Evolutionary conservation across 2,113 vertebrate genomes (phyloP).

Genomic region (Grammomys dolichurus): DNA sequence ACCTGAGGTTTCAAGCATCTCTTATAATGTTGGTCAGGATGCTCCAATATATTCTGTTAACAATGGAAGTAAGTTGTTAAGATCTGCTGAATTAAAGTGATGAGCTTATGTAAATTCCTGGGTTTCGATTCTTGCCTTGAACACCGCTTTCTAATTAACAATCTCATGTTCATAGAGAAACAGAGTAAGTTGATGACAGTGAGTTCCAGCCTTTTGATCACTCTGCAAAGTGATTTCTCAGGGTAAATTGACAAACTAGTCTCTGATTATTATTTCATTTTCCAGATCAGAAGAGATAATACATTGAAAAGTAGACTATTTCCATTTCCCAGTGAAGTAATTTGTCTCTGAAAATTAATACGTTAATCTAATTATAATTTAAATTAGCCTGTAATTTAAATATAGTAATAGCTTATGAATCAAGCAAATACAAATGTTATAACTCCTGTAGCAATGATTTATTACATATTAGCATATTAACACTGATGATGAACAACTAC

Average conservation of each 20-base stretch:
- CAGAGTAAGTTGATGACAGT: background rate
- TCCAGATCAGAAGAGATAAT: background rate
- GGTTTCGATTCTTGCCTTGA: slow-evolving; percentile 27
- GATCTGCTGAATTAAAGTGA: background rate
- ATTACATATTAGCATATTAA: background rate
- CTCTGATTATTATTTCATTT: slow-evolving; percentile 33
- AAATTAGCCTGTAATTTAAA: slow-evolving; percentile 22
- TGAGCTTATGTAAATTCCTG: background rate
- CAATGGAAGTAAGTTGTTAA: background rate
- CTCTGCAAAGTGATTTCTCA: background rate
- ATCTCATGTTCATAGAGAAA: background rate
- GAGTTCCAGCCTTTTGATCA: background rate
- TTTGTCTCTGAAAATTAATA: slow-evolving; percentile 54
- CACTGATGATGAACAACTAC: background rate
- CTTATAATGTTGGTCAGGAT: background rate
- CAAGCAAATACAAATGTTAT: background rate
- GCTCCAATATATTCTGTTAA: background rate
- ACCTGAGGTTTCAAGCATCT: background rate
- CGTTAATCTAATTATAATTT: slow-evolving; percentile 49
- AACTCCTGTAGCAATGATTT: background rate
- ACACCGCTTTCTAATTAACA: background rate
- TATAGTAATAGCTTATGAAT: background rate
- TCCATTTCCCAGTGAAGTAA: slow-evolving; percentile 23
- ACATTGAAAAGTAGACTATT: background rate
- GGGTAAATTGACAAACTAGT: slow-evolving; percentile 8